These are phyloP conservation scores for Muscina levida DNA, from an alignment of 2,888 invertebrate species.

Conservation along the genomic window DNA sequence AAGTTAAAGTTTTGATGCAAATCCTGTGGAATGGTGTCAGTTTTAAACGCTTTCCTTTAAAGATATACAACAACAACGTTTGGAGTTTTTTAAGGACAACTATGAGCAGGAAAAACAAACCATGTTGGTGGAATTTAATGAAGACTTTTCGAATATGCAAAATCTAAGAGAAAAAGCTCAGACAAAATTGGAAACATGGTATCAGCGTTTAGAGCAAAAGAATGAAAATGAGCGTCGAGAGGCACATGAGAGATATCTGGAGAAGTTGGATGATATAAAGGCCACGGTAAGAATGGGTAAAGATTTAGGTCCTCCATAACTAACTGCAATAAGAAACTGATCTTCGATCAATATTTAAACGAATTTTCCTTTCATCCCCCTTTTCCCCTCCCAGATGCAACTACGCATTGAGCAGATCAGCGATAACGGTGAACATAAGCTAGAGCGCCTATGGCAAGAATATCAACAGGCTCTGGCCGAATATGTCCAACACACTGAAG, in stretches of 20 bases:
- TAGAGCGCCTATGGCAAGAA: slow-evolving; percentile 80
- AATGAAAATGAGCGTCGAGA: slow-evolving; percentile 75
- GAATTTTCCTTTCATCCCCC: neutral
- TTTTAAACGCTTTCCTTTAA: slow-evolving; percentile 48
- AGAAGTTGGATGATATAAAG: slow-evolving; percentile 81
- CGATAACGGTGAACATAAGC: slow-evolving; percentile 80
- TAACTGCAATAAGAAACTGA: too few species aligned
- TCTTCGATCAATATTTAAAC: too few species aligned
- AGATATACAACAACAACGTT: slow-evolving; percentile 83
- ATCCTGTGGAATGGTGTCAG: neutral
- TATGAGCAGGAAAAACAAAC: slow-evolving; percentile 82
- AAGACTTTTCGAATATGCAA: slow-evolving; percentile 81
- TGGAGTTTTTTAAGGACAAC: slow-evolving; percentile 82
- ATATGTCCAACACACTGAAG: slow-evolving; percentile 79
- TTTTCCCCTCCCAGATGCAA: slow-evolving; percentile 73
- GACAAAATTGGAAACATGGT: slow-evolving; percentile 82
- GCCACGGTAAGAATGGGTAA: slow-evolving; percentile 78
- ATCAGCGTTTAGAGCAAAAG: slow-evolving; percentile 82
- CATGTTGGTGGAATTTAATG: slow-evolving; percentile 81
- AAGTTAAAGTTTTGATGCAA: slow-evolving; percentile 68
- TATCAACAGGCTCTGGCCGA: slow-evolving; percentile 78
- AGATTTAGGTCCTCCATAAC: too few species aligned
- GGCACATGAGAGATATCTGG: slow-evolving; percentile 80
- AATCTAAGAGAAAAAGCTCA: slow-evolving; percentile 82
- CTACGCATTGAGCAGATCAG: slow-evolving; percentile 79